Conservation (phyloP, 1,140 invertebrate species). For the Calephelis nemesis region DNA sequence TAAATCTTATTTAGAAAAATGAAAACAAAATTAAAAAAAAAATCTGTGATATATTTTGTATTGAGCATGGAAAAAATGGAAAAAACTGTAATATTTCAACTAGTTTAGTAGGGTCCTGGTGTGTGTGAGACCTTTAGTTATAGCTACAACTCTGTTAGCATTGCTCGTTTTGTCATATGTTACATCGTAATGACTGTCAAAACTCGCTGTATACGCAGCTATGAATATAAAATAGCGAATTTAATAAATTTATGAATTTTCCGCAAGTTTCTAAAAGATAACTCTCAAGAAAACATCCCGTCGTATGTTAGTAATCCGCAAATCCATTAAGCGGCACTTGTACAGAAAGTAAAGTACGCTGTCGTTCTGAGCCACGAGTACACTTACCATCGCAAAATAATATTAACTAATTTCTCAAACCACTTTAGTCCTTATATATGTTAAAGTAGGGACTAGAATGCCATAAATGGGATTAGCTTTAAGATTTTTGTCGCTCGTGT, state of each 20-base stretch:
- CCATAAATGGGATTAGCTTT: not conserved
- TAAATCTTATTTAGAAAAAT: too few relatives aligned
- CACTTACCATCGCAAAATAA: conserved; percentile 8
- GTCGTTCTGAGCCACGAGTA: conserved; percentile 13
- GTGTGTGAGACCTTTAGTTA: too few relatives aligned
- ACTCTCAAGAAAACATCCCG: conserved; percentile 10
- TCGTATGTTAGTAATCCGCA: conserved; percentile 23
- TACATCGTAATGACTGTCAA: too few relatives aligned
- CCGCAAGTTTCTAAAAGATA: conserved; percentile 11
- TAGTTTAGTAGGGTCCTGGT: too few relatives aligned
- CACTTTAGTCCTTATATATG: not conserved
- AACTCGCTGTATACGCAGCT: too few relatives aligned
- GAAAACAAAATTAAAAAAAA: too few relatives aligned
- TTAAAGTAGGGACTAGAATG: conserved; percentile 1
- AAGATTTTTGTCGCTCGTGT: conserved; percentile 9
- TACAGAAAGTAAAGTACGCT: conserved; percentile 25
- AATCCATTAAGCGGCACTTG: conserved; percentile 26
- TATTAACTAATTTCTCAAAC: conserved; percentile 5
- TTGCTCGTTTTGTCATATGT: too few relatives aligned
- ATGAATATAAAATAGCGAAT: too few relatives aligned
- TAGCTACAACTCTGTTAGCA: too few relatives aligned
- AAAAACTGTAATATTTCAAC: too few relatives aligned
- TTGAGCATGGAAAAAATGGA: too few relatives aligned
- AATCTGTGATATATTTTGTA: too few relatives aligned
- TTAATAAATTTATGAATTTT: not conserved